Evolutionary conservation across 2,113 vertebrate species (phyloP).

Genomic region (Narcine bancroftii): DNA sequence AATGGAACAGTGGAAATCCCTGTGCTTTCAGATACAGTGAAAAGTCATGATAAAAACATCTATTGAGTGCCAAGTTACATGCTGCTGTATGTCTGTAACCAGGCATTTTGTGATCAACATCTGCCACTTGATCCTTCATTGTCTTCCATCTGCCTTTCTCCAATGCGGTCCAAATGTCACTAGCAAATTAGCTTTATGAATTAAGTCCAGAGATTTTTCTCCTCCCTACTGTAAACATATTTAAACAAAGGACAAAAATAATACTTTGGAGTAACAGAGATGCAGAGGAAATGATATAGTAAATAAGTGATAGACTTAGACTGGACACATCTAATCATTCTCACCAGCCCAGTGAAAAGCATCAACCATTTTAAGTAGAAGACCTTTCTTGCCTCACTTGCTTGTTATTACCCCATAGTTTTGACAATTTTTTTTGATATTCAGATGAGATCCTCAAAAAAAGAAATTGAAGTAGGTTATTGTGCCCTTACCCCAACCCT

Average conservation of each 20-base stretch:
- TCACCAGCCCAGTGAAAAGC: not conserved
- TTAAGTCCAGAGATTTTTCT: not conserved
- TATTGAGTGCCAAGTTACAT: not conserved
- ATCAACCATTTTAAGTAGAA: not conserved
- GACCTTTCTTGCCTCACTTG: too few relatives aligned
- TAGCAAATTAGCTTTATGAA: not conserved
- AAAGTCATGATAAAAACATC: conserved; percentile 20
- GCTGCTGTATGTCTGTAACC: not conserved
- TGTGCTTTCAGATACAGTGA: conserved; percentile 3
- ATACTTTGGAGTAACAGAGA: not conserved
- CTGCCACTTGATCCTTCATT: not conserved
- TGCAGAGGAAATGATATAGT: not conserved
- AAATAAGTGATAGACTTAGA: not conserved
- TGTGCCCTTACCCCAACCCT: too few relatives aligned
- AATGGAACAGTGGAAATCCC: conserved; percentile 27
- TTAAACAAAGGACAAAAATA: not conserved
- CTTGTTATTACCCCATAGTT: not conserved
- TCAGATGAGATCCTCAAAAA: too few relatives aligned
- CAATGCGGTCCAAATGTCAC: not conserved
- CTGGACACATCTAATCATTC: not conserved
- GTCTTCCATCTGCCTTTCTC: not conserved
- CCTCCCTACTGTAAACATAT: not conserved
- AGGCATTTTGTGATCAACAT: conserved; percentile 13
- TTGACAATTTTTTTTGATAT: not conserved
- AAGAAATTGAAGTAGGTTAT: too few relatives aligned